A percentile compares a stretch with the other conserved stretches of the same genome.
phyloP scores from a whole-genome alignment of 2,113 vertebrate species.

The Crotalus helleri region DNA sequence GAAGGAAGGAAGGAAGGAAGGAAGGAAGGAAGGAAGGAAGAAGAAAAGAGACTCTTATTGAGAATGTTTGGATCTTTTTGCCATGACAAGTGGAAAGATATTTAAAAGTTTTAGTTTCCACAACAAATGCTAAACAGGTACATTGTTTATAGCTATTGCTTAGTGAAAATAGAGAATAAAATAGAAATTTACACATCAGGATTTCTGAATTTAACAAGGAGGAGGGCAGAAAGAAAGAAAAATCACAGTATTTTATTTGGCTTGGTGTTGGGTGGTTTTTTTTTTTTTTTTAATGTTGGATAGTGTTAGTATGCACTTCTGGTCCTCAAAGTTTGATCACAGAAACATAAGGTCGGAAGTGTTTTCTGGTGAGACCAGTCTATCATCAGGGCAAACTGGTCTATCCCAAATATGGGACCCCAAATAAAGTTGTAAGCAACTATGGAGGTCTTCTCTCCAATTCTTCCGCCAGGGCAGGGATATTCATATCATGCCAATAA shows the following conservation, averaged over 20 bases:
- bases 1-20: too few relatives aligned
- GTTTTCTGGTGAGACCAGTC: too few relatives aligned
- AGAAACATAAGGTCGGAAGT: background rate
- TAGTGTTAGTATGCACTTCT: background rate
- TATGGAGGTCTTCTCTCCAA: background rate
- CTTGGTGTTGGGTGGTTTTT: background rate
- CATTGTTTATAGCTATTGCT: background rate
- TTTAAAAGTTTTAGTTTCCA: background rate
- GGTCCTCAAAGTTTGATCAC: background rate
- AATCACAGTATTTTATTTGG: background rate
- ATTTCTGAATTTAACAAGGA: background rate
- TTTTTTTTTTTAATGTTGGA: background rate
- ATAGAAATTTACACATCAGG: background rate
- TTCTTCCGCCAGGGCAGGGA: background rate
- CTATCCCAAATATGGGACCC: too few relatives aligned
- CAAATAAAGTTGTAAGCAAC: background rate
- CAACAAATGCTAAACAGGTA: background rate
- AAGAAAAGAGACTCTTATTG: background rate
- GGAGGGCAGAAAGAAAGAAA: background rate
- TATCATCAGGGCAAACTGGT: too few relatives aligned
- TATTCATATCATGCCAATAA: background rate
- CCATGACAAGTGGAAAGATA: background rate
- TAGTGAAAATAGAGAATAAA: background rate
- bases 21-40: too few relatives aligned
- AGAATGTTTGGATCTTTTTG: background rate